Conservation (phyloP, 1,140 invertebrate species). For the Belonocnema kinseyi region DNA sequence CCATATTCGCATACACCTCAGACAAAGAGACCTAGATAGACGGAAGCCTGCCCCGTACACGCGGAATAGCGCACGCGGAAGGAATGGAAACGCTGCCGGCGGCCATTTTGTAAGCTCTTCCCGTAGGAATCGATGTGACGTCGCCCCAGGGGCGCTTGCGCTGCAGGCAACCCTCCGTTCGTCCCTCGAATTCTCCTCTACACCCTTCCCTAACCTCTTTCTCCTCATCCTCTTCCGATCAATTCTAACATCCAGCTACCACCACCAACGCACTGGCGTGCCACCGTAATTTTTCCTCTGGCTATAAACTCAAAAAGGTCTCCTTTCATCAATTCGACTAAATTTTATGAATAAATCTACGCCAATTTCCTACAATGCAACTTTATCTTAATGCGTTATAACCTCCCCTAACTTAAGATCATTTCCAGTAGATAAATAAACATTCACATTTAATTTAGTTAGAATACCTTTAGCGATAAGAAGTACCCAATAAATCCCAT, state of each 20-base stretch:
- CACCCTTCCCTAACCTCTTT: slow-evolving; percentile 34
- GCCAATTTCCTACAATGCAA: too few species aligned
- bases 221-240: slow-evolving; percentile 48
- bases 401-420: too few species aligned
- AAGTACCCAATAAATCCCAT: too few species aligned
- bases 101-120: slow-evolving; percentile 77
- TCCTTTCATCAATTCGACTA: neutral
- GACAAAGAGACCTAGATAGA: slow-evolving; percentile 70
- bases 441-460: too few species aligned
- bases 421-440: too few species aligned
- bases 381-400: too few species aligned
- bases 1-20: slow-evolving; percentile 60
- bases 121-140: slow-evolving; percentile 76
- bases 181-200: slow-evolving; percentile 49
- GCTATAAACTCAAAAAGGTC: too few species aligned
- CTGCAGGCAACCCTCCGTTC: slow-evolving; percentile 66
- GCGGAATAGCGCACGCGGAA: slow-evolving; percentile 63
- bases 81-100: slow-evolving; percentile 71
- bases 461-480: too few species aligned
- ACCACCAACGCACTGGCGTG: slow-evolving; percentile 35
- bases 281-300: slow-evolving; percentile 25
- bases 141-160: slow-evolving; percentile 75
- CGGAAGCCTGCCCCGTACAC: slow-evolving; percentile 58
- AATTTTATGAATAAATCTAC: neutral
- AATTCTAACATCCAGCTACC: slow-evolving; percentile 45